phyloP scores from a whole-genome alignment of 2,113 vertebrate genomes.

The Campylomormyrus tamandua region DNA sequence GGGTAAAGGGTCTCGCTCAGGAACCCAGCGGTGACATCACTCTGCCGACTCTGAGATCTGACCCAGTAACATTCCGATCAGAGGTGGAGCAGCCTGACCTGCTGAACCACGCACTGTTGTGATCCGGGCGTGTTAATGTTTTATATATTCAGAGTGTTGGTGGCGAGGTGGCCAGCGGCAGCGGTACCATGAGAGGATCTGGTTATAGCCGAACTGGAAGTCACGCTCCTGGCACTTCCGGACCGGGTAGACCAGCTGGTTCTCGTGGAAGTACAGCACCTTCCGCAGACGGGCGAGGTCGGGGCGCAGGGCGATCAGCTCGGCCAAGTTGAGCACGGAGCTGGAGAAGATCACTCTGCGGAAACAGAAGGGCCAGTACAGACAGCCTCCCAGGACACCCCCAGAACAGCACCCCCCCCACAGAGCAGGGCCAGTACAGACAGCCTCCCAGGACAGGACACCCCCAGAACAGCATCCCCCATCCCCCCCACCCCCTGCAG shows the following conservation, averaged over 20 bases:
- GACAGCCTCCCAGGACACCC: slow-evolving; percentile 23
- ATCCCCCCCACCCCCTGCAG: not conserved
- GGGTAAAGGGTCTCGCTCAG: not conserved
- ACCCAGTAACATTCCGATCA: not conserved
- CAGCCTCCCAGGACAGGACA: not conserved
- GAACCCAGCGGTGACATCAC: not conserved
- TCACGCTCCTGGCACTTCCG: slow-evolving; percentile 84
- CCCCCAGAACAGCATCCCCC: slow-evolving; percentile 8
- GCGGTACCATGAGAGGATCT: slow-evolving; percentile 63
- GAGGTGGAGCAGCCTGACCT: not conserved
- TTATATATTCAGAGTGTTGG: slow-evolving; percentile 14
- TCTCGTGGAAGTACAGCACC: slow-evolving; percentile 94
- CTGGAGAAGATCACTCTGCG: slow-evolving; percentile 83
- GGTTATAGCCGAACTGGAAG: slow-evolving; percentile 81
- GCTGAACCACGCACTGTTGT: not conserved
- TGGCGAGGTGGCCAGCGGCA: not conserved
- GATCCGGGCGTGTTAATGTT: not conserved
- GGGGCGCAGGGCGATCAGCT: slow-evolving; percentile 81
- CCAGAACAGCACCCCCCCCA: not conserved
- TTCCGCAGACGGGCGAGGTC: slow-evolving; percentile 85
- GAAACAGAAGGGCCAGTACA: slow-evolving; percentile 58
- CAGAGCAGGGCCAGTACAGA: slow-evolving; percentile 33
- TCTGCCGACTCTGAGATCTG: not conserved
- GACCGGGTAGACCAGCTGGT: slow-evolving; percentile 89
- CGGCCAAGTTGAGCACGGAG: slow-evolving; percentile 89